Conservation (phyloP, 64 coral and sea anemone genomes). For the Montipora efflorescens region DNA sequence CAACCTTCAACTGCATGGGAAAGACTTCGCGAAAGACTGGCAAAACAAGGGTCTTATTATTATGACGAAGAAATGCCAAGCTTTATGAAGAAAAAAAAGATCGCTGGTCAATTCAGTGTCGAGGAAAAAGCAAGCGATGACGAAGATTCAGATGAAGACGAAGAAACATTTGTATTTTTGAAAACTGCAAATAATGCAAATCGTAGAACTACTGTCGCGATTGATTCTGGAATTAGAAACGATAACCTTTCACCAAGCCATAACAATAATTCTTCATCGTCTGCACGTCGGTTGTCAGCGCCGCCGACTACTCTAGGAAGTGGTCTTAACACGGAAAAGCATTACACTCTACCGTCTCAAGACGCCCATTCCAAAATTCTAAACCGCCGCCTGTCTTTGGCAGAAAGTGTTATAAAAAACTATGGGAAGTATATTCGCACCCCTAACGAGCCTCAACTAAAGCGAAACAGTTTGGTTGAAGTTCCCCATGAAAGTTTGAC, state of each 20-base stretch:
- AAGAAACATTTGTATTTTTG: not conserved
- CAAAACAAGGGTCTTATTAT: not conserved
- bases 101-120: not conserved
- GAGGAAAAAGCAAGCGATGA: conserved; percentile 2
- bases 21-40: conserved; percentile 32
- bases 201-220: not conserved
- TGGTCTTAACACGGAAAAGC: not conserved
- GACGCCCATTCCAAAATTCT: conserved; percentile 48
- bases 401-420: conserved; percentile 42
- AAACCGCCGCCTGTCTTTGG: conserved; percentile 24
- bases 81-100: conserved; percentile 27
- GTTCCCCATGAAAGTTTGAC: not conserved
- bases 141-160: conserved; percentile 4
- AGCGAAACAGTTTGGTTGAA: not conserved
- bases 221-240: not conserved
- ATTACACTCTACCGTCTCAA: not conserved
- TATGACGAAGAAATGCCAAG: not conserved
- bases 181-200: not conserved
- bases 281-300: conserved; percentile 16
- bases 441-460: not conserved
- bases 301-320: not conserved
- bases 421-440: conserved; percentile 45
- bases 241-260: not conserved
- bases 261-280: not conserved
- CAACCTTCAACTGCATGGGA: conserved; percentile 20